Percentiles rank a stretch among this genome's conserved stretches.
Evolutionary conservation across 2,888 invertebrate genomes (phyloP).

Genomic region (Xylophagus ater): DNA sequence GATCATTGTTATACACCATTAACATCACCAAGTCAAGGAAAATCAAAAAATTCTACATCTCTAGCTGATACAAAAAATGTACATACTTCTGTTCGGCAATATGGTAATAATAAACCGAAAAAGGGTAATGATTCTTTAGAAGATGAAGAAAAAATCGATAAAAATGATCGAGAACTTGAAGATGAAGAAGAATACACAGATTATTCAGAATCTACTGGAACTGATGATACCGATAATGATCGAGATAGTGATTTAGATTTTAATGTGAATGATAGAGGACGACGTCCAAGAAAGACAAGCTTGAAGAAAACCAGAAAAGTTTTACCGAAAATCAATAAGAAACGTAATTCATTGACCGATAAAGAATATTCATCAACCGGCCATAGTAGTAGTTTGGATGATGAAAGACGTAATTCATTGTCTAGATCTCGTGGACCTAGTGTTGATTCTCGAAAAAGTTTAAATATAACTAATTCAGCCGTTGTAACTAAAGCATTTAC

Average conservation of each 20-base stretch:
- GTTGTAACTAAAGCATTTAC: conserved; percentile 24
- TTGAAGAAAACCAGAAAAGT: conserved; percentile 11
- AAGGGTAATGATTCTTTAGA: conserved; percentile 16
- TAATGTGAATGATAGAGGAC: conserved; percentile 44
- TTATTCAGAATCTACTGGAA: conserved; percentile 42
- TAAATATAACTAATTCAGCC: no score
- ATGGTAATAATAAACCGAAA: neutral
- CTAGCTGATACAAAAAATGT: conserved; percentile 17
- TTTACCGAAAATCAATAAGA: conserved; percentile 12
- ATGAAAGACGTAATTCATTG: no score
- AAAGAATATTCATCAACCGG: no score
- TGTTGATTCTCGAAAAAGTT: no score
- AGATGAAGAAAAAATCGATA: conserved; percentile 14
- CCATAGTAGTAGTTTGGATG: no score
- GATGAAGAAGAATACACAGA: conserved; percentile 43
- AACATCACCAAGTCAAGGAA: conserved; percentile 50
- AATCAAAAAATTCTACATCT: conserved; percentile 18
- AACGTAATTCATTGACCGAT: conserved; percentile 17
- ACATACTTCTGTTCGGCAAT: conserved; percentile 24
- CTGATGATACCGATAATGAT: conserved; percentile 42
- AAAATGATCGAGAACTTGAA: conserved; percentile 17
- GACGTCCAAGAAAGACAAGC: conserved; percentile 24
- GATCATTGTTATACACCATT: conserved; percentile 73
- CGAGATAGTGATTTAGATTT: conserved; percentile 53
- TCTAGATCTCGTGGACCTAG: no score